These are phyloP conservation scores for Anguilla megastoma DNA, from an alignment of 2,797 vertebrate genomes.

Conservation along the genomic window DNA sequence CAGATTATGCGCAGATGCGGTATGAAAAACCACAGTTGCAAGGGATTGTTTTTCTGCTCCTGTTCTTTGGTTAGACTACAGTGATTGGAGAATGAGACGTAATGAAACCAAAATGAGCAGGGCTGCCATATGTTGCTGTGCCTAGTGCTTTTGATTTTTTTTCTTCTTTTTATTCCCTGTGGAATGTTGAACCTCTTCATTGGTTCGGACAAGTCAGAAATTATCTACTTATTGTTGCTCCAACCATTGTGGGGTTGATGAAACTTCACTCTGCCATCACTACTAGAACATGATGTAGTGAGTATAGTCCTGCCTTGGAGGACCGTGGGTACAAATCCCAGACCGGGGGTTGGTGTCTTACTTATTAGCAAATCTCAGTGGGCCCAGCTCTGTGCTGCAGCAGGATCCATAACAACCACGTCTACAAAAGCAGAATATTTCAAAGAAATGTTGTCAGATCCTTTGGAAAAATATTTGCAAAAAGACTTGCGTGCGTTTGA, in stretches of 20 bases:
- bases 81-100: not conserved
- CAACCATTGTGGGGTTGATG: not conserved
- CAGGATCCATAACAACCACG: not conserved
- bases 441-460: not conserved
- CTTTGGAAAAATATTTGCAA: not conserved
- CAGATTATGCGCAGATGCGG: not conserved
- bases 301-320: not conserved
- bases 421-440: not conserved
- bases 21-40: not conserved
- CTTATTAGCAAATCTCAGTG: not conserved
- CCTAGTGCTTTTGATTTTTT: not conserved
- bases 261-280: not conserved
- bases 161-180: not conserved
- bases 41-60: not conserved
- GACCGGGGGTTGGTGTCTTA: not conserved
- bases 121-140: not conserved
- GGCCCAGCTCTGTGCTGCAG: not conserved
- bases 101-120: not conserved
- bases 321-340: not conserved
- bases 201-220: not conserved
- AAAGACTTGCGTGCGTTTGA: slow-evolving; percentile 39
- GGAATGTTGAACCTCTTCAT: not conserved
- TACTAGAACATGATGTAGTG: not conserved
- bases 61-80: not conserved
- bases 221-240: not conserved